Evolutionary conservation across 2,888 invertebrate genomes (phyloP), one percentile per base, ranked within the genome.

Genomic region (Dorcus parallelipipedus): DNA sequence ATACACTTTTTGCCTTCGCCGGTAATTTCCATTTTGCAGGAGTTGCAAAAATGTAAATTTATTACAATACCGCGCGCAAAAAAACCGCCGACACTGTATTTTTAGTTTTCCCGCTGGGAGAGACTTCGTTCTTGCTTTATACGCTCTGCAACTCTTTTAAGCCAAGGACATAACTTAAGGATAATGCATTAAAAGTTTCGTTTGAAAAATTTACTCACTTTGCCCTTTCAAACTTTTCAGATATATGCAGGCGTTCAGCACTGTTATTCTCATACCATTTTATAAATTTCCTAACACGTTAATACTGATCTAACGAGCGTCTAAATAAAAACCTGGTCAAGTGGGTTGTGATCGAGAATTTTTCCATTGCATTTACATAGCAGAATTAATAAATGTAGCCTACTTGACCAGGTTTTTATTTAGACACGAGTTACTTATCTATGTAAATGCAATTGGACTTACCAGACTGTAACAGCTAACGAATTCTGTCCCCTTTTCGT

Each of bases 381-480:
- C n/a, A n/a, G n/a, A n/a, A n/a, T n/a, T n/a, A n/a, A n/a, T n/a
- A n/a, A n/a, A n/a, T n/a, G n/a, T n/a, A n/a, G n/a, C n/a, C n/a
- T n/a, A n/a, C n/a, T n/a, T n/a, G n/a, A n/a, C n/a, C n/a, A n/a
- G n/a, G n/a, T n/a, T n/a, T n/a, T n/a, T n/a, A n/a, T n/a, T n/a
- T n/a, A n/a, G n/a, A n/a, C n/a, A n/a, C n/a, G n/a, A n/a, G n/a
- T n/a, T n/a, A n/a, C n/a, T n/a, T n/a, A n/a, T n/a, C n/a, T n/a
- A n/a, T n/a, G 4, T 10, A 48, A 20, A 20, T 42, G 7, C 1
- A 17, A 45, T 6, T 3, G 38, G 45, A 83, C 84, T 83, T 70
- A 85, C 84, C 76, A 76, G 40, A 76, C 73, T 9, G 76, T 69
- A 7, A 74, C 70, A 7, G 73, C 68, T 17, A 76, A 61, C 1